A percentile compares a stretch with the other conserved stretches of the same genome.
phyloP scores from a whole-genome alignment of 2,113 vertebrate genomes.

The Copsychus sechellarum region DNA sequence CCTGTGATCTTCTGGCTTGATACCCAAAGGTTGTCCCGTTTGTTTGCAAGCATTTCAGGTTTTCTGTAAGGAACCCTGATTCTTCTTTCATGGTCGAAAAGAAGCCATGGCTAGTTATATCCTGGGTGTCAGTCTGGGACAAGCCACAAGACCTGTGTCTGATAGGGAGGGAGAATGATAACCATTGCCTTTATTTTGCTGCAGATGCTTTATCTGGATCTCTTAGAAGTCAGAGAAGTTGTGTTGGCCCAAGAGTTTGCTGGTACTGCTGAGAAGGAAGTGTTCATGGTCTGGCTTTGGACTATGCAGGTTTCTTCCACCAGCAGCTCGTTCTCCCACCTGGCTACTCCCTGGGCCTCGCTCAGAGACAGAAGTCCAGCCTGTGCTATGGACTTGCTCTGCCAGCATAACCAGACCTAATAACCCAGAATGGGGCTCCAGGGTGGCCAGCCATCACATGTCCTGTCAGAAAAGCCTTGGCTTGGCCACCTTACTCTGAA shows the following conservation, averaged over 20 bases:
- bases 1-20: not conserved
- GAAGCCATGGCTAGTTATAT: not conserved
- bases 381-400: not conserved
- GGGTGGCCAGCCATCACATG: fast-evolving
- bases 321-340: not conserved
- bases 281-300: not conserved
- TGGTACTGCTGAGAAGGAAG: not conserved
- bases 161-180: not conserved
- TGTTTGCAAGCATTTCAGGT: not conserved
- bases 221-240: not conserved
- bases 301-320: not conserved
- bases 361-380: not conserved
- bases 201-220: not conserved
- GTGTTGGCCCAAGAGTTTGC: not conserved
- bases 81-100: not conserved
- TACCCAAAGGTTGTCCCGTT: not conserved
- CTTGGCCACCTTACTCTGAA: not conserved
- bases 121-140: not conserved
- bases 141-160: not conserved
- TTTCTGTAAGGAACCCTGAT: not conserved
- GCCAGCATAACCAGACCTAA: not conserved
- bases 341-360: not conserved
- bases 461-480: not conserved
- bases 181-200: not conserved
- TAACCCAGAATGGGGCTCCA: not conserved